These are phyloP conservation scores for Agrotis ipsilon DNA, from an alignment of 2,888 invertebrate genomes.

Conservation along the genomic window DNA sequence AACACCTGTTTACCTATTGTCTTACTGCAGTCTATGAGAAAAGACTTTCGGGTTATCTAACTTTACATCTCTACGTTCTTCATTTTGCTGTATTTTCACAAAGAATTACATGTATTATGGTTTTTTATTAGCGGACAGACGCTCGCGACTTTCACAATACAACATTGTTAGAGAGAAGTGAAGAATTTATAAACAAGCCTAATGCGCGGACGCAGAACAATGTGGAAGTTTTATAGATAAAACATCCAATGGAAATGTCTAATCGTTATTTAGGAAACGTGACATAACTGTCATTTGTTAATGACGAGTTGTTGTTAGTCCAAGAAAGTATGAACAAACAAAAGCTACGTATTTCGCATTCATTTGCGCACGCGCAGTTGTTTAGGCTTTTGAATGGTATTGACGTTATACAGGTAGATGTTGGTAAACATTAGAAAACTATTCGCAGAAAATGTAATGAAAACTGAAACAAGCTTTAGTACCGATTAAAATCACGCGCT, in stretches of 20 bases:
- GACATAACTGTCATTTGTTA: constrained; percentile 6
- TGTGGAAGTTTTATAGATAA: constrained; percentile 64
- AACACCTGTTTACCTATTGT: constrained; percentile 68
- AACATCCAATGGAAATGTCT: constrained; percentile 59
- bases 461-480: too few relatives aligned
- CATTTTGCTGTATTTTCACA: constrained; percentile 63
- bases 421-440: too few relatives aligned
- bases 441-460: too few relatives aligned
- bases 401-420: too few relatives aligned
- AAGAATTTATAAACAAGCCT: constrained; percentile 68
- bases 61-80: constrained; percentile 53
- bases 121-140: constrained; percentile 59
- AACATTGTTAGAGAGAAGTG: constrained; percentile 61
- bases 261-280: constrained; percentile 45
- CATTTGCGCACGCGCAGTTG: too few relatives aligned
- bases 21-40: constrained; percentile 64
- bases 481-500: too few relatives aligned
- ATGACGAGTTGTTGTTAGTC: constrained; percentile 5
- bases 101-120: constrained; percentile 50
- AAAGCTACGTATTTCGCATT: background rate
- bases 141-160: constrained; percentile 68
- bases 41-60: constrained; percentile 65
- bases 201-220: constrained; percentile 50
- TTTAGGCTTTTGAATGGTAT: too few relatives aligned
- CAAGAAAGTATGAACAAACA: constrained; percentile 2